Evolutionary conservation across 2,888 invertebrate genomes (phyloP).

Genomic region (Mythimna impura): DNA sequence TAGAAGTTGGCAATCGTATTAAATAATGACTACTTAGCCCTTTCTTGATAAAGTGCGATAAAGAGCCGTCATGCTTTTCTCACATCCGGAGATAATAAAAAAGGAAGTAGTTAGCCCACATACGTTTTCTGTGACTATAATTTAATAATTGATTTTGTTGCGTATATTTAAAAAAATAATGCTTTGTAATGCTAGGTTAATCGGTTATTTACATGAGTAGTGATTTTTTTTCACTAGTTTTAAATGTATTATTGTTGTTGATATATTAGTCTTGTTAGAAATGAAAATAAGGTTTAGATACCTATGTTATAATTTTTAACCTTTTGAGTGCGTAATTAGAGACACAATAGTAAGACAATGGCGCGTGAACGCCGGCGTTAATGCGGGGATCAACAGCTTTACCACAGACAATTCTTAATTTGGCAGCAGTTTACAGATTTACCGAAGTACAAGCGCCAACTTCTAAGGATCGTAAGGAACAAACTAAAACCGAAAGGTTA

Average conservation of each 20-base stretch:
- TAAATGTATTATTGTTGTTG: no score
- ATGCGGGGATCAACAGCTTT: no score
- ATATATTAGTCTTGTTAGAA: not conserved
- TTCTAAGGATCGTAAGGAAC: no score
- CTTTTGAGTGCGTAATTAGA: no score
- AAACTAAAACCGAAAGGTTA: no score
- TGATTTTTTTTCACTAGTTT: no score
- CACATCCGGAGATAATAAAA: slow-evolving; percentile 22
- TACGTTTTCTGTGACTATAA: not conserved
- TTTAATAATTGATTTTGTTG: not conserved
- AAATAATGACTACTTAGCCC: slow-evolving; percentile 26
- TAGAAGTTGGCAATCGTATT: slow-evolving; percentile 26
- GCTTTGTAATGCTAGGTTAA: no score
- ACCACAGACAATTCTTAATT: no score
- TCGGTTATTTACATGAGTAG: not conserved
- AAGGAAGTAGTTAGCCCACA: not conserved
- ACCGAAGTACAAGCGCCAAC: no score
- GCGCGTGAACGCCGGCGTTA: no score
- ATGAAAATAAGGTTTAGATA: not conserved
- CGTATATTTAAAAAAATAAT: not conserved
- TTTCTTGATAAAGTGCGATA: slow-evolving; percentile 40
- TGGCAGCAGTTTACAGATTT: no score
- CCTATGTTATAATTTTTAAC: not conserved
- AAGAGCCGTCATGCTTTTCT: slow-evolving; percentile 9
- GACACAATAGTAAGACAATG: no score